Evolutionary conservation across 2,113 vertebrate genomes (phyloP).

Genomic region (Colistium nudipinnis): DNA sequence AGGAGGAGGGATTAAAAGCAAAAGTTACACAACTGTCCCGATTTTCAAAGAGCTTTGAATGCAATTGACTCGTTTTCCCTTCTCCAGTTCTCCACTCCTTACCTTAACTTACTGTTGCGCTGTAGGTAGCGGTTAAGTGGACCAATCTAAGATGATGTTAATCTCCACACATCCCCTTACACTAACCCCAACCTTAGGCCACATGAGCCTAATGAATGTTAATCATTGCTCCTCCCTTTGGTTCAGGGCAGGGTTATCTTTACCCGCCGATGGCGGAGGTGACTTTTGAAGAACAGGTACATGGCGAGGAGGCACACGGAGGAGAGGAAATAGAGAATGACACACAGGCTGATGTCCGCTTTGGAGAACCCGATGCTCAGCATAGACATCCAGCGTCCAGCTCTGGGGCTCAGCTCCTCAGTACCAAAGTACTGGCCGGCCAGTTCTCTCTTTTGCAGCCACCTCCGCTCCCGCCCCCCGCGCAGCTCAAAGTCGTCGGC

Average conservation of each 20-base stretch:
- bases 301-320: slow-evolving; percentile 87
- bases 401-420: slow-evolving; percentile 18
- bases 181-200: slow-evolving; percentile 3
- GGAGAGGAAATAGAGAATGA: slow-evolving; percentile 89
- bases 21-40: neutral
- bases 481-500: slow-evolving; percentile 39
- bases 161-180: slow-evolving; percentile 44
- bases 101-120: neutral
- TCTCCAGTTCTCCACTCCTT: neutral
- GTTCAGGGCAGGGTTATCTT: slow-evolving; percentile 69
- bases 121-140: slow-evolving; percentile 43
- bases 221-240: neutral
- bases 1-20: neutral
- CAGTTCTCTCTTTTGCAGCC: slow-evolving; percentile 67
- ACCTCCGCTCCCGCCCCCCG: slow-evolving; percentile 33
- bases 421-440: slow-evolving; percentile 47
- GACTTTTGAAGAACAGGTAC: slow-evolving; percentile 88
- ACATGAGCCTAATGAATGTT: slow-evolving; percentile 19
- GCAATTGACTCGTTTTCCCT: slow-evolving; percentile 11
- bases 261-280: slow-evolving; percentile 74
- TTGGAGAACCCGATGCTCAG: slow-evolving; percentile 88
- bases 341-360: slow-evolving; percentile 90
- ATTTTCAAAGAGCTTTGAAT: neutral
- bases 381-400: slow-evolving; percentile 84
- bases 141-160: slow-evolving; percentile 11